A percentile compares a stretch with the other conserved stretches of the same genome.
phyloP scores from a whole-genome alignment of 2,113 vertebrate genomes.

The Camelus dromedarius region DNA sequence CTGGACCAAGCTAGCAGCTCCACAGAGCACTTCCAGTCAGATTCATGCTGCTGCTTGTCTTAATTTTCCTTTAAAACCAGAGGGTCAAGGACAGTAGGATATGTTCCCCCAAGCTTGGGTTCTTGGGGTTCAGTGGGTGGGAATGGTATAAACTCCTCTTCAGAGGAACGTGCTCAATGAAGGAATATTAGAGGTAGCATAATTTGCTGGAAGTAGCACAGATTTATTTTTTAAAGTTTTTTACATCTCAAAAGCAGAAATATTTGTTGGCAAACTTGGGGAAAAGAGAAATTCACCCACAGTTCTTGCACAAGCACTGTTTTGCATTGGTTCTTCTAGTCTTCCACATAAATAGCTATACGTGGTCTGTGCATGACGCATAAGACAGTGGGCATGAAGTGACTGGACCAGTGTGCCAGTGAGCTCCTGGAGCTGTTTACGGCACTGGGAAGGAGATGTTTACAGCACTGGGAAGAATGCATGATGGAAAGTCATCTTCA shows the following conservation, averaged over 20 bases:
- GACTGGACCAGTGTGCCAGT: not conserved
- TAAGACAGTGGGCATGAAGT: not conserved
- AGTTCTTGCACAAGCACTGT: not conserved
- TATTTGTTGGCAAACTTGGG: not conserved
- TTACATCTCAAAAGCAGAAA: conserved; percentile 38
- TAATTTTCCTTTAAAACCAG: conserved; percentile 27
- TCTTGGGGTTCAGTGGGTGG: not conserved
- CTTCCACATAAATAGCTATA: not conserved
- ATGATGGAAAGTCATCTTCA: not conserved
- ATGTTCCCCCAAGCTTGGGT: not conserved
- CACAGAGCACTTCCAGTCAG: not conserved
- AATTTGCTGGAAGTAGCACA: not conserved
- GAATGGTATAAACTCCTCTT: not conserved
- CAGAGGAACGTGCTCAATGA: not conserved
- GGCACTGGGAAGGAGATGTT: not conserved
- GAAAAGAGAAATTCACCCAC: conserved; percentile 14
- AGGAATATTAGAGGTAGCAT: not conserved
- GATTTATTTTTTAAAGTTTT: not conserved
- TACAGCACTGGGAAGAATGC: not conserved
- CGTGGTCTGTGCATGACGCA: not conserved
- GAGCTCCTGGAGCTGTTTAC: not conserved
- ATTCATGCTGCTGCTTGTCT: not conserved
- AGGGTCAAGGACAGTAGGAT: not conserved
- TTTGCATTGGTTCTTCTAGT: not conserved
- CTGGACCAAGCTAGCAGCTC: not conserved